These are phyloP conservation scores for Cosmopolites sordidus DNA, from an alignment of 2,888 invertebrate genomes.

Conservation along the genomic window DNA sequence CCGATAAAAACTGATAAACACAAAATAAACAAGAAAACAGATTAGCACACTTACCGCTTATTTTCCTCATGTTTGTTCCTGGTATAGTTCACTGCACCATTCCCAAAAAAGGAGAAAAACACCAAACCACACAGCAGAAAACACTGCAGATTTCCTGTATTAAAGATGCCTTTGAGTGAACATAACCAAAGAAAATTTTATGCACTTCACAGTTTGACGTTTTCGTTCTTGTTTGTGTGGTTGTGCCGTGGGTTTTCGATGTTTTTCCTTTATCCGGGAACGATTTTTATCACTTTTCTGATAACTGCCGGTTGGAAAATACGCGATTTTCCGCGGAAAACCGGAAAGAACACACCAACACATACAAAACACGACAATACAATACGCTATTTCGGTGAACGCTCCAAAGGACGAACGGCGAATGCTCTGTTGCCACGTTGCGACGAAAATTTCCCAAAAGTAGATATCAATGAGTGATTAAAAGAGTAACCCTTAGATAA, in stretches of 20 bases:
- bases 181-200: too few species aligned
- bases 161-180: too few species aligned
- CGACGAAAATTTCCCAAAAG: background rate
- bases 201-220: too few species aligned
- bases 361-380: slow-evolving; percentile 7
- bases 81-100: slow-evolving; percentile 4
- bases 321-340: slow-evolving; percentile 12
- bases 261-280: background rate
- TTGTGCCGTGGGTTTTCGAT: too few species aligned
- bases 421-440: slow-evolving; percentile 12
- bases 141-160: too few species aligned
- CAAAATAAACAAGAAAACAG: background rate
- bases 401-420: slow-evolving; percentile 15
- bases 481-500: too few species aligned
- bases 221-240: too few species aligned
- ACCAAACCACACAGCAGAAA: background rate
- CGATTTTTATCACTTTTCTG: background rate
- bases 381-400: slow-evolving; percentile 21
- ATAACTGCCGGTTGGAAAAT: background rate
- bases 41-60: slow-evolving; percentile 16
- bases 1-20: background rate
- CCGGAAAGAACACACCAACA: slow-evolving; percentile 15
- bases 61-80: slow-evolving; percentile 18
- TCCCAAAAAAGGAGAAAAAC: slow-evolving; percentile 4
- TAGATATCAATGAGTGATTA: background rate